Conservation (phyloP, 2,113 vertebrate species). For the Trochalopteron elliotii region DNA sequence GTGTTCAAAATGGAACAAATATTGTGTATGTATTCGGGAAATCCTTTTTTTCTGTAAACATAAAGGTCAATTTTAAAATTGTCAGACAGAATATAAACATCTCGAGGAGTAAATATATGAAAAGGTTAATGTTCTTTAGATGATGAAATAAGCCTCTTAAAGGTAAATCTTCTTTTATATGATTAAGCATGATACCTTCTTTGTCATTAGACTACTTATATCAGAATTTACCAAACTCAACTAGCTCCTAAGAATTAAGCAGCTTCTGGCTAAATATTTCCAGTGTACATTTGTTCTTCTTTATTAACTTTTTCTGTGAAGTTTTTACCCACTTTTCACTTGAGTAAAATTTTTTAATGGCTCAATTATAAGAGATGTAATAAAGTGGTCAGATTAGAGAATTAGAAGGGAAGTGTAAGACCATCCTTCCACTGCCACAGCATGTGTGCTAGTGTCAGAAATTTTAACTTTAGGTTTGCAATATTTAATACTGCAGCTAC, state of each 20-base stretch:
- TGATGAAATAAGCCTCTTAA: neutral
- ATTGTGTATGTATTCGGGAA: neutral
- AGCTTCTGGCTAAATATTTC: neutral
- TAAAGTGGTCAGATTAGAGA: neutral
- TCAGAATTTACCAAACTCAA: neutral
- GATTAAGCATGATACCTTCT: neutral
- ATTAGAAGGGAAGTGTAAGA: neutral
- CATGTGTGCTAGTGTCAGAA: neutral
- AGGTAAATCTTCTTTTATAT: neutral
- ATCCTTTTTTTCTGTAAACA: neutral
- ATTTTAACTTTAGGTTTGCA: neutral
- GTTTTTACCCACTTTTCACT: neutral
- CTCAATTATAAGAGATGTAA: neutral
- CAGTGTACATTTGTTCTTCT: neutral
- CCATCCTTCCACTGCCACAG: neutral
- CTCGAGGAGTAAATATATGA: neutral
- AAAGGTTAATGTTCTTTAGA: neutral
- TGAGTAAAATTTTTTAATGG: neutral
- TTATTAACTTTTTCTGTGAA: neutral
- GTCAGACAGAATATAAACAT: neutral
- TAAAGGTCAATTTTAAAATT: neutral
- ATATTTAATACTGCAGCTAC: neutral
- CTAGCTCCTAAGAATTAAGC: neutral
- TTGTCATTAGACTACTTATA: neutral
- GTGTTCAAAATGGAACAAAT: neutral